Percentiles rank a stretch among this genome's conserved stretches.
Evolutionary conservation across 2,888 invertebrate genomes (phyloP).

Genomic region (Caenorhabditis becei): DNA sequence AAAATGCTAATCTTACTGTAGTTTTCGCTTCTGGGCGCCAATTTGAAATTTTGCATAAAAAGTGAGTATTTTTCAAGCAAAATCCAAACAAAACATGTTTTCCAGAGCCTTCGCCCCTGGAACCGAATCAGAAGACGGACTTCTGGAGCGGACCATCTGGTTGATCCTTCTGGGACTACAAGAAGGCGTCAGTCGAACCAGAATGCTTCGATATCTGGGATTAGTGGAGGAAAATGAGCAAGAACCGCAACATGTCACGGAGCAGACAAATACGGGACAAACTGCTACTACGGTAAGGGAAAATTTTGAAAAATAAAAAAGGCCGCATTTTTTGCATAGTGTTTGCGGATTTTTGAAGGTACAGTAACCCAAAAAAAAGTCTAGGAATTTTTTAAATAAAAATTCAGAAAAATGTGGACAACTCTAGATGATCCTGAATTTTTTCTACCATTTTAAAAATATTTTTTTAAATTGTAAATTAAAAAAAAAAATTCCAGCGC

Average conservation of each 20-base stretch:
- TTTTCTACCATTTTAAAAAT: too few relatives aligned
- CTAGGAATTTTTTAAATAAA: too few relatives aligned
- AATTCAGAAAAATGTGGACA: too few relatives aligned
- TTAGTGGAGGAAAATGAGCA: constrained; percentile 3
- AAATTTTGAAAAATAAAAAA: too few relatives aligned
- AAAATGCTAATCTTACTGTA: too few relatives aligned
- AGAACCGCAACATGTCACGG: constrained; percentile 10
- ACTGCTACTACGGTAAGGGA: background rate
- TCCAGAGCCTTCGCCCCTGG: constrained; percentile 20
- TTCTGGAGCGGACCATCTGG: constrained; percentile 29
- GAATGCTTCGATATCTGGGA: constrained; percentile 34
- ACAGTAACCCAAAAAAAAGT: too few relatives aligned
- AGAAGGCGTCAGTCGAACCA: constrained; percentile 30
- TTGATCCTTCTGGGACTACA: constrained; percentile 32
- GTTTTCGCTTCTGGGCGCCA: too few relatives aligned
- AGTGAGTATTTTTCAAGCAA: background rate
- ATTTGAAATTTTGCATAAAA: too few relatives aligned
- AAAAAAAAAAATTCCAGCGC: background rate
- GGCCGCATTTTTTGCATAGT: too few relatives aligned
- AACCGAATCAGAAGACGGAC: constrained; percentile 11
- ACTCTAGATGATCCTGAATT: too few relatives aligned
- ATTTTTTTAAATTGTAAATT: too few relatives aligned
- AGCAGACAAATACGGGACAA: background rate
- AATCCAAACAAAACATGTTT: background rate
- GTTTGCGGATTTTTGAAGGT: too few relatives aligned